A percentile compares a stretch with the other conserved stretches of the same genome.
phyloP scores from a whole-genome alignment of 1,140 invertebrate genomes.

The Ostrea denselamellosa region DNA sequence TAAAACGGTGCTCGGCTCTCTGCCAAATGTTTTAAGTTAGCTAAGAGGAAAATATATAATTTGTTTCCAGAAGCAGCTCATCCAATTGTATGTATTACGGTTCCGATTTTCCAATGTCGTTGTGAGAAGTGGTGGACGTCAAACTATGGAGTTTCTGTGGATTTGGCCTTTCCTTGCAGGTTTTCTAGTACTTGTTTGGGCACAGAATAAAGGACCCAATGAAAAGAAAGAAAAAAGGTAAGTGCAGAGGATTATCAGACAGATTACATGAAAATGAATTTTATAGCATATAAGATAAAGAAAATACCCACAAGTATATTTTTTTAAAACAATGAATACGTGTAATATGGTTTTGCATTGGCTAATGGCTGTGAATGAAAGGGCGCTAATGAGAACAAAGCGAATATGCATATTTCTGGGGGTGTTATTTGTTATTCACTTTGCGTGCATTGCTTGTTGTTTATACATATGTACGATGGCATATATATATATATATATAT shows the following conservation, averaged over 20 bases:
- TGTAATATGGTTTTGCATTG: too few species aligned
- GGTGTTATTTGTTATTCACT: too few species aligned
- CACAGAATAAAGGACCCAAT: background rate
- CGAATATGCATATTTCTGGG: too few species aligned
- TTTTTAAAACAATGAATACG: too few species aligned
- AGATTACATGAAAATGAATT: too few species aligned
- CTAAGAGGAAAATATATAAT: slow-evolving; percentile 31
- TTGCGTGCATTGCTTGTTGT: too few species aligned
- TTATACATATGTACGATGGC: too few species aligned
- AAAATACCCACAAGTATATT: too few species aligned
- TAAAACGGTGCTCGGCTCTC: slow-evolving; percentile 15
- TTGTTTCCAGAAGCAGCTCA: slow-evolving; percentile 12
- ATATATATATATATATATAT: too few species aligned
- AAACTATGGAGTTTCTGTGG: background rate
- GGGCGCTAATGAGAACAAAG: too few species aligned
- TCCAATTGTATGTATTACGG: slow-evolving; percentile 33
- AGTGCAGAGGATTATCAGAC: background rate
- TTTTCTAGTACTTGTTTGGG: background rate
- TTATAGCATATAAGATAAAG: too few species aligned
- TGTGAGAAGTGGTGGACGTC: background rate
- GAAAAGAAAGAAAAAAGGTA: slow-evolving; percentile 13
- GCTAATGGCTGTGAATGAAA: too few species aligned
- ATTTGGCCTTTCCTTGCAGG: background rate
- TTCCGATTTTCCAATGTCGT: slow-evolving; percentile 29
- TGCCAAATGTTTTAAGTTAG: slow-evolving; percentile 24